Conservation (phyloP, 2,888 invertebrate genomes). For the Pseudeuparius sepicola region DNA sequence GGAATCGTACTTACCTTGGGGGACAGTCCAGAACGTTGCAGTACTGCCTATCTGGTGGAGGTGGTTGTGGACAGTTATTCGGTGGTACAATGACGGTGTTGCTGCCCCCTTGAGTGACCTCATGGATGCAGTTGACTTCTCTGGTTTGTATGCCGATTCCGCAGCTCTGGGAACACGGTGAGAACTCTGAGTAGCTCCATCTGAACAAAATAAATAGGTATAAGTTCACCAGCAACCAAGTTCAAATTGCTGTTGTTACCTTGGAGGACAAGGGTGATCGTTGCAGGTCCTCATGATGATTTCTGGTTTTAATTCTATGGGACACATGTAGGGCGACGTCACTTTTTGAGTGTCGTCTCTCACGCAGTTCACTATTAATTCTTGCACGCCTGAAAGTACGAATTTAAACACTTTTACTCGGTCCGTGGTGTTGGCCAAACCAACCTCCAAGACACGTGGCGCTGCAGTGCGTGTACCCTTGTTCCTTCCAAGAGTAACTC, state of each 20-base stretch:
- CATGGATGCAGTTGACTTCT: conserved; percentile 79
- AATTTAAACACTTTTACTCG: conserved; percentile 56
- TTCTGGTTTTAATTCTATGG: conserved; percentile 79
- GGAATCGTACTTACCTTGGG: conserved; percentile 43
- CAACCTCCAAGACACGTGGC: conserved; percentile 71
- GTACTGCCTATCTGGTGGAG: conserved; percentile 78
- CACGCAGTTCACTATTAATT: conserved; percentile 80
- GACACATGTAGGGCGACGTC: conserved; percentile 80
- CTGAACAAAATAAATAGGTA: conserved; percentile 35
- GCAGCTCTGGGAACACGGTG: conserved; percentile 84
- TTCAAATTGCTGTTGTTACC: too few relatives aligned
- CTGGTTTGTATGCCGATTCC: conserved; percentile 89
- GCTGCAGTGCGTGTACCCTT: conserved; percentile 87
- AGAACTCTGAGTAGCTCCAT: conserved; percentile 86
- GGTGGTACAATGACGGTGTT: conserved; percentile 90
- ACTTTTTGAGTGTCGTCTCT: conserved; percentile 78
- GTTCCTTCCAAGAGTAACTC: conserved; percentile 81
- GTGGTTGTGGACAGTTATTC: conserved; percentile 85
- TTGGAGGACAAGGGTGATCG: conserved; percentile 89
- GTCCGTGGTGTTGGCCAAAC: too few relatives aligned
- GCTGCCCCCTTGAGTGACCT: conserved; percentile 75
- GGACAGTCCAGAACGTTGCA: conserved; percentile 93
- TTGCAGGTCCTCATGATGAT: conserved; percentile 62
- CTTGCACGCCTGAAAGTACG: too few relatives aligned
- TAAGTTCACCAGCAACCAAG: too few relatives aligned